Evolutionary conservation across 1,140 invertebrate species (phyloP).

Genomic region (Ceratitis capitata): DNA sequence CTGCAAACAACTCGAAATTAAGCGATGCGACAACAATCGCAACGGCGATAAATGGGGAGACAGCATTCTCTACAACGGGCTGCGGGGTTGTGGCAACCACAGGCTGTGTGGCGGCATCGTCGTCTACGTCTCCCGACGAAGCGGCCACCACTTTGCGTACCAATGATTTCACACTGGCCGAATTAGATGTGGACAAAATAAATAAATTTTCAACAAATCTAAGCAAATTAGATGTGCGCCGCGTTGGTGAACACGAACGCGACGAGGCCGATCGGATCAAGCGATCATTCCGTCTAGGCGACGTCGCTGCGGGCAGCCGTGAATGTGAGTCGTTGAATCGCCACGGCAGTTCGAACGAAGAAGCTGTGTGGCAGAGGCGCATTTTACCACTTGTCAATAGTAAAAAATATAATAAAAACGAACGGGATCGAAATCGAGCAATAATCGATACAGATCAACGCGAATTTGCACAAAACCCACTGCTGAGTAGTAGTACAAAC

Average conservation of each 20-base stretch:
- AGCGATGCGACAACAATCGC: neutral
- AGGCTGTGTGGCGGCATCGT: neutral
- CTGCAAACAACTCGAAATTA: neutral
- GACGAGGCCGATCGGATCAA: neutral
- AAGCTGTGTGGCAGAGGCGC: constrained; percentile 28
- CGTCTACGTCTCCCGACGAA: neutral
- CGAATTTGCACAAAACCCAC: neutral
- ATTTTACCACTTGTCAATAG: neutral
- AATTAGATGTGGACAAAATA: constrained; percentile 3
- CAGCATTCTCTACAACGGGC: neutral
- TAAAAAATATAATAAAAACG: neutral
- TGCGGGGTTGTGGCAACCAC: neutral
- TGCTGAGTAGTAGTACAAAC: neutral
- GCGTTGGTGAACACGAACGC: neutral
- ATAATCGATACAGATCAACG: neutral
- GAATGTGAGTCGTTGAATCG: neutral
- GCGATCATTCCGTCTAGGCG: neutral
- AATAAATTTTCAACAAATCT: neutral
- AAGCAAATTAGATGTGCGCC: neutral
- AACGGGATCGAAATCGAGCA: constrained; percentile 5
- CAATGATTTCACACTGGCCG: neutral
- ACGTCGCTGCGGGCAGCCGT: neutral
- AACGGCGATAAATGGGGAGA: neutral
- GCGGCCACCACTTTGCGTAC: constrained; percentile 15
- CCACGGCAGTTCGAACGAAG: constrained; percentile 20